Conservation (phyloP, 2,888 invertebrate genomes). For the Tenthredo scrophulariae region DNA sequence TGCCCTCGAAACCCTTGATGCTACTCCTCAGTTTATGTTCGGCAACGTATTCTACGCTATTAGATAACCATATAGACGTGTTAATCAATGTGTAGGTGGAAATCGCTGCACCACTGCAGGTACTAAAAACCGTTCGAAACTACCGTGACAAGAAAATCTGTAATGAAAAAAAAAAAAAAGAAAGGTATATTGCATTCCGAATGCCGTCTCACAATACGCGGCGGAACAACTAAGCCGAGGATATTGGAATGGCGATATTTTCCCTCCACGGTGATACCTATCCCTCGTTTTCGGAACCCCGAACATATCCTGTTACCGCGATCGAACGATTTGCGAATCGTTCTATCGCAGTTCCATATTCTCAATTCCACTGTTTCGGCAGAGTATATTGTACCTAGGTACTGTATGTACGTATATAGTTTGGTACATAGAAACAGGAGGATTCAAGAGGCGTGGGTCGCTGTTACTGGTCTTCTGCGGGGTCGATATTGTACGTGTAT, state of each 20-base stretch:
- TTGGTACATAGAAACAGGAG: background rate
- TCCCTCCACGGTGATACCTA: background rate
- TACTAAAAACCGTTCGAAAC: background rate
- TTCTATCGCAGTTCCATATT: slow-evolving; percentile 4
- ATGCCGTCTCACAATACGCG: background rate
- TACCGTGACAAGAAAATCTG: background rate
- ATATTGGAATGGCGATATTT: slow-evolving; percentile 35
- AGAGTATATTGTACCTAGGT: background rate
- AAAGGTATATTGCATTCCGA: background rate
- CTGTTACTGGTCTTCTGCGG: background rate
- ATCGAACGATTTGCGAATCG: slow-evolving; percentile 30
- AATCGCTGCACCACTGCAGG: too few relatives aligned
- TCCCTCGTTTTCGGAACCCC: background rate
- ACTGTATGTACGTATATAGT: background rate
- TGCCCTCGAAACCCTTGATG: background rate
- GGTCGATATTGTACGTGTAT: slow-evolving; percentile 25
- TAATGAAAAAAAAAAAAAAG: background rate
- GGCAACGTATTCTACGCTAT: background rate
- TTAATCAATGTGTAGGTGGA: background rate
- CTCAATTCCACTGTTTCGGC: background rate
- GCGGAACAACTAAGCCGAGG: background rate
- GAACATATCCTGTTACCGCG: slow-evolving; percentile 26
- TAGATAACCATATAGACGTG: background rate
- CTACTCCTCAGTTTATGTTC: background rate
- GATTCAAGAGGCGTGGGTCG: background rate